Conservation (phyloP, 2,113 vertebrate species). For the Callospermophilus lateralis region DNA sequence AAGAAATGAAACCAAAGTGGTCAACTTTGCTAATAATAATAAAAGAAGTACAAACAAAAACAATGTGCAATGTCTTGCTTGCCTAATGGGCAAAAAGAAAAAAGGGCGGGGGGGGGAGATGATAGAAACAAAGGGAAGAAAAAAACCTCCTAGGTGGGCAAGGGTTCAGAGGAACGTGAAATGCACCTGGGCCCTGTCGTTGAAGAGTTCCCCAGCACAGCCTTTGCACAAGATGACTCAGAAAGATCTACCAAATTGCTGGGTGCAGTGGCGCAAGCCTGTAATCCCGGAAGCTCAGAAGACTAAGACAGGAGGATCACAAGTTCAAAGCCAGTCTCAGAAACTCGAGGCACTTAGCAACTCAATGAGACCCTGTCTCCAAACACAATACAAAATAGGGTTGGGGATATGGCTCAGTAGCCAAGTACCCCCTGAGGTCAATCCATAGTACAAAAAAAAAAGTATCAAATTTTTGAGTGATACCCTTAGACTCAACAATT, state of each 20-base stretch:
- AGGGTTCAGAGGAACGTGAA: neutral
- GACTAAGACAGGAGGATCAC: too few species aligned
- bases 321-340: too few species aligned
- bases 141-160: neutral
- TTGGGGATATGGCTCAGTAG: rapidly evolving
- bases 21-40: neutral
- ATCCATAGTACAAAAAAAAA: too few species aligned
- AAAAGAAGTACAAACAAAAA: neutral
- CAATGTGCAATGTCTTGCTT: neutral
- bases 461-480: neutral
- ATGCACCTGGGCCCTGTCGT: rapidly evolving
- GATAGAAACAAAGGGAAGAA: neutral
- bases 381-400: too few species aligned
- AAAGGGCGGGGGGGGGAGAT: too few species aligned
- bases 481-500: neutral
- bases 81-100: neutral
- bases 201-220: rapidly evolving
- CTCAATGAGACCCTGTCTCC: too few species aligned
- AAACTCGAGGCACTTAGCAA: too few species aligned
- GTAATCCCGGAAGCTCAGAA: too few species aligned
- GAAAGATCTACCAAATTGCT: neutral
- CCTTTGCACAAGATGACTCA: neutral
- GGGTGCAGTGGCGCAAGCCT: too few species aligned
- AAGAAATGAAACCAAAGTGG: neutral
- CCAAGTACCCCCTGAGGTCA: too few species aligned